Evolutionary conservation across 2,113 vertebrate genomes (phyloP), one percentile per base, ranked within the genome.

Genomic region (Nesogale talazaci): DNA sequence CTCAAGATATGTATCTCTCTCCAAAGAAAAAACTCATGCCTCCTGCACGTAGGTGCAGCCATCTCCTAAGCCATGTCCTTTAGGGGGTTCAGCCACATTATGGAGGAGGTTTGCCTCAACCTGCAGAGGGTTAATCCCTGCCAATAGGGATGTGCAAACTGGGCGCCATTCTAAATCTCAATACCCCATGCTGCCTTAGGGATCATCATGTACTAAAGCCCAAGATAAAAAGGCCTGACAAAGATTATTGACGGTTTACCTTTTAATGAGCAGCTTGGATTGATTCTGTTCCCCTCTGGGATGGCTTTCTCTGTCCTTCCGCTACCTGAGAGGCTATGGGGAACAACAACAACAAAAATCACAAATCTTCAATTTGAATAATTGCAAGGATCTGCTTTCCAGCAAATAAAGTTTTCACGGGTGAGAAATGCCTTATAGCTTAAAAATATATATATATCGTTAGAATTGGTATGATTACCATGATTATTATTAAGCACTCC

Each of bases 201-300:
- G 97, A 98, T 98, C 97, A 97, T 97, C 97, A 91, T 97, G 96
- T 97, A 98, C 97, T 98, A 98, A 98, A 98, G 98, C 97, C 97
- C 94, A 97, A 98, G 98, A 98, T 98, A 97, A 98, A 98, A 98
- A 98, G 97, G 97, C 97, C 98, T 98, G 98, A 98, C 98, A 98
- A 98, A 98, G 97, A 98, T 98, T 98, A 98, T 98, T 98, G 98
- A 98, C 97, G 65, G 96, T 98, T 98, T 98, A 98, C 98, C 98
- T 98, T 98, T 98, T 98, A 98, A 98, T 98, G 98, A 98, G 98
- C 98, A 98, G 96, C 96, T 96, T 92, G 98, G 96, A 98, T 98
- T 98, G 98, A 98, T 98, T 98, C 97, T 96, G 94, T 90, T 97
- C 96, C 97, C 98, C 97, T 97, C 95, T 96, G 97, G 97, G 97